Evolutionary conservation across 2,888 invertebrate genomes (phyloP), one percentile per base, ranked within the genome.

Genomic region (Hypselothyrea guttata): DNA sequence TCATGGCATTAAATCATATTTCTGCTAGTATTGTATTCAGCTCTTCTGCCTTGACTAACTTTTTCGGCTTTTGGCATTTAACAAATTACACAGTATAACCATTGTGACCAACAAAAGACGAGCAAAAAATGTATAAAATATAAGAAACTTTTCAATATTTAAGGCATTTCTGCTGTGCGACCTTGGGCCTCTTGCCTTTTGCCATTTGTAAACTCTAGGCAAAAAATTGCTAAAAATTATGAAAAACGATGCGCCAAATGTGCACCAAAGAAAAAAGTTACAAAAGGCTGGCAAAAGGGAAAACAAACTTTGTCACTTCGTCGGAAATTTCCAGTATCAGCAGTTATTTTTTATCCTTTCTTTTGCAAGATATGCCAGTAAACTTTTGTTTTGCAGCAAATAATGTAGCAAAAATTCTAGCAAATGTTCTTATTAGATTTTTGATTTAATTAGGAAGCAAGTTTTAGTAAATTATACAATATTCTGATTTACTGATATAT

Each of bases 71-170:
- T n/a, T 40, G 45, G 51, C 62, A 59, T 65, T 73, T 66, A 83
- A 77, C 84, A 82, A 82, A 82, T 81, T 81, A 77, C 71, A 35
- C n/a, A 9, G 28, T 47, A 51, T 45, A 63, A 46, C 46, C 66
- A 70, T 71, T 74, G 72, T 48, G 55, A 12, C 15, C 41, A 28
- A 38, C 22, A 22, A 22, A 22, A 22, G 22, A 22, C 3, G 22
- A 22, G 22, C 3, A 22, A 22, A 22, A 22, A 22, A 22, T 4
- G 2, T 4, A 22, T 22, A 22, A 4, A 2, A 22, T 16, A 40
- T 31, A 18, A 27, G 53, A 65, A 79, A 75, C 53, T 73, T 75
- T 71, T 61, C 66, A 62, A 58, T 74, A 65, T 69, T 73, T 51
- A 65, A 69, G 64, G 38, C 61, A 58, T 48, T 61, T 61, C 47